Evolutionary conservation across 2,113 vertebrate genomes (phyloP), one percentile per base, ranked within the genome.

Genomic region (rabbit (Oryctolagus cuniculus)): DNA sequence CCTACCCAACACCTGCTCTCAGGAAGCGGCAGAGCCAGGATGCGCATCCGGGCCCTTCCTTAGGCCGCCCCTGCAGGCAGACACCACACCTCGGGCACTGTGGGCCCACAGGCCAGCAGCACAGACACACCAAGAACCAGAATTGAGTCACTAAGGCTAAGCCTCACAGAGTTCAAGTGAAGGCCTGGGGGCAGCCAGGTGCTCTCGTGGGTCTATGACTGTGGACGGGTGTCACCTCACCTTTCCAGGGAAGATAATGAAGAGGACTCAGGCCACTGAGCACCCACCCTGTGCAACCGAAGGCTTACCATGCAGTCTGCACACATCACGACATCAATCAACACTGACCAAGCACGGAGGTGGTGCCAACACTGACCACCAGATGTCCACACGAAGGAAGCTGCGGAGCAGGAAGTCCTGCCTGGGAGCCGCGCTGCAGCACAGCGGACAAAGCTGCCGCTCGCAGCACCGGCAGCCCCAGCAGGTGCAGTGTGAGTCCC

Each of bases 321-420:
- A 77, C 55, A 75, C 44, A 55, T 3, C 1, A 61, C 74, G 36
- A 73, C 44, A 19, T 85, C 29, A 90, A 38, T 2, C 49, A 67
- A 64, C 0, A 8, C 36, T 27, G 64, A 63, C 36, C 88, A 34
- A 84, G n/a, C 94, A 53, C 9, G 1, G n/a, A 8, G 6, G 22
- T 17, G 36, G 27, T 82, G 49, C 75, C 61, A 75, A 81, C 82
- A 29, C 15, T 80, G 55, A 36, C 12, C 21, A 27, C 9, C 67
- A 27, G 51, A 16, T 22, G 69, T 19, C 11, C 19, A 34, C 29
- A 90, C 75, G 29, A 12, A 53, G 24, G 86, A 87, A 92, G 21
- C 10, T 24, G 3, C 12, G 16, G 21, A 96, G 51, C 5, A 83
- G 19, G 90, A 86, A 84, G 3, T 67, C 98, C 98, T 44, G 44